Conservation (phyloP, 2,113 vertebrate species). For the Muntiacus muntjak region DNA sequence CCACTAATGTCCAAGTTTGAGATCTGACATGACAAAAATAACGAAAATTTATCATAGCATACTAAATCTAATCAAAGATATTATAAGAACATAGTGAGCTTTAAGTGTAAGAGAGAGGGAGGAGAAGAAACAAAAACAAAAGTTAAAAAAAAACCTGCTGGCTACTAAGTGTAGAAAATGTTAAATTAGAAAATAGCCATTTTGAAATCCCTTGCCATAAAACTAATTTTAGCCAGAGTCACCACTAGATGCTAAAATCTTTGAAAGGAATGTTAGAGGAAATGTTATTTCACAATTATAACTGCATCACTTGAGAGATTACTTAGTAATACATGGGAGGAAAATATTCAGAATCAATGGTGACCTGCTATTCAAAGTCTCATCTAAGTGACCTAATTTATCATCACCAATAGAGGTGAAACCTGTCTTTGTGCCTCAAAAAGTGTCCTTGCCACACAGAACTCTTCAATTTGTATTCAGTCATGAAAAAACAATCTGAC, state of each 20-base stretch:
- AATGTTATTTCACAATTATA: neutral
- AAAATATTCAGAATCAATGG: neutral
- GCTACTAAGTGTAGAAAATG: neutral
- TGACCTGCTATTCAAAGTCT: neutral
- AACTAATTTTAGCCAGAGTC: neutral
- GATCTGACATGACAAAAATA: neutral
- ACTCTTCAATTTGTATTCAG: neutral
- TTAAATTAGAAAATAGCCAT: neutral
- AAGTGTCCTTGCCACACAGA: neutral
- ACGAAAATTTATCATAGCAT: neutral
- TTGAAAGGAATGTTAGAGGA: neutral
- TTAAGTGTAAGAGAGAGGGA: neutral
- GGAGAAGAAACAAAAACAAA: neutral
- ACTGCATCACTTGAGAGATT: neutral
- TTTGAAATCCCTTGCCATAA: neutral
- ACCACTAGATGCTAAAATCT: neutral
- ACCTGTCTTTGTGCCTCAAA: neutral
- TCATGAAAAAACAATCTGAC: neutral
- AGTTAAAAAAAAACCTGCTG: neutral
- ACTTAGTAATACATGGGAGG: neutral
- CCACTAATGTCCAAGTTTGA: neutral
- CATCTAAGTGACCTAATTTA: neutral
- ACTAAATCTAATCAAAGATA: neutral
- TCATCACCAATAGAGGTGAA: neutral
- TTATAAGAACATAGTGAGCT: neutral